These are phyloP conservation scores for Herpetotheres cachinnans DNA, from an alignment of 2,113 vertebrate genomes.

Conservation along the genomic window DNA sequence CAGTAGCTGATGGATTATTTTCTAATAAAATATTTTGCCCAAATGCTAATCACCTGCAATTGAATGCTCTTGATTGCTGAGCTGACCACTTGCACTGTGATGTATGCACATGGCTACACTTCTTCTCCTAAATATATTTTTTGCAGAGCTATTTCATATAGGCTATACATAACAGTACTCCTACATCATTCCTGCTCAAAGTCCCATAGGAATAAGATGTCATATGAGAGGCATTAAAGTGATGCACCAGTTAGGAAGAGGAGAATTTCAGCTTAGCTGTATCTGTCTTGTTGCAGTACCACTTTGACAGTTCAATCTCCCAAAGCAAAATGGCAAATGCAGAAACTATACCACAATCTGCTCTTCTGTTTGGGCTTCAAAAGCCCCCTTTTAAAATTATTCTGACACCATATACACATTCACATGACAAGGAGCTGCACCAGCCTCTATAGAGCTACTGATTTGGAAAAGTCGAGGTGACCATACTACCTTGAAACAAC, in stretches of 20 bases:
- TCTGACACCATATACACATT: not conserved
- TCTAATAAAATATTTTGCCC: not conserved
- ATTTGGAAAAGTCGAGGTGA: not conserved
- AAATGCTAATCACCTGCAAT: not conserved
- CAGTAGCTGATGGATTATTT: not conserved
- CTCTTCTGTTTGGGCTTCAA: not conserved
- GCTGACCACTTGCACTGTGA: not conserved
- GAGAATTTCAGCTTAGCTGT: not conserved
- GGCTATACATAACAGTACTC: not conserved
- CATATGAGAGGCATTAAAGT: not conserved
- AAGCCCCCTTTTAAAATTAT: not conserved
- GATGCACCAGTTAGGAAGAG: not conserved
- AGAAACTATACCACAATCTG: not conserved
- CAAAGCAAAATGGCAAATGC: not conserved
- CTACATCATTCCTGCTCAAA: not conserved
- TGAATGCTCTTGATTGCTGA: not conserved
- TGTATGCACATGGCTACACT: not conserved
- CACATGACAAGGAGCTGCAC: not conserved
- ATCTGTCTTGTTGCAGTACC: not conserved
- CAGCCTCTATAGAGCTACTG: not conserved
- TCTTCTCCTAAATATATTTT: not conserved
- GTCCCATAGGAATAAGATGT: not conserved
- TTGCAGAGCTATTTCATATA: not conserved
- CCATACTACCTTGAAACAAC: not conserved
- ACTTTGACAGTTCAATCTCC: not conserved